These are phyloP conservation scores for Pyrgilauda ruficollis DNA, from an alignment of 2,113 vertebrate genomes.

Conservation along the genomic window DNA sequence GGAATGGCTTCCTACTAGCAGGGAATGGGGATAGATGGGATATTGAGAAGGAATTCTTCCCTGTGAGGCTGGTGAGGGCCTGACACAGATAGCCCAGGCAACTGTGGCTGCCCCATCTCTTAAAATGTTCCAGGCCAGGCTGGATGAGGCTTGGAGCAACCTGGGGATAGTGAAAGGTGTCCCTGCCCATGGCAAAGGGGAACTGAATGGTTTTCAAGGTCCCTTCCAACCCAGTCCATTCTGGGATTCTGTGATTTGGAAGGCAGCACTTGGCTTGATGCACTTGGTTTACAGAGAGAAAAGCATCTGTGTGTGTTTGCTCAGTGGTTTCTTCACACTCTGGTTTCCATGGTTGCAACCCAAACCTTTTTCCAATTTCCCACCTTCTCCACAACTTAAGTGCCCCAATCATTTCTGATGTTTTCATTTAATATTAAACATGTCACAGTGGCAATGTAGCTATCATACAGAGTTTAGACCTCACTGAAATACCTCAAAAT, in stretches of 20 bases:
- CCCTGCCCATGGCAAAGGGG: background rate
- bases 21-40: background rate
- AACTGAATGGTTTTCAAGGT: background rate
- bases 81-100: background rate
- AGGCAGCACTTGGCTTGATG: background rate
- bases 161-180: background rate
- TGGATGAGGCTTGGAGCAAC: accelerated
- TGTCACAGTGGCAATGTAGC: background rate
- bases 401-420: background rate
- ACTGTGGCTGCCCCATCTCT: background rate
- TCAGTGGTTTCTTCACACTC: background rate
- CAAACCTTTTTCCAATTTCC: background rate
- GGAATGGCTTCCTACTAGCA: background rate
- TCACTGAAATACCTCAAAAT: background rate
- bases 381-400: background rate
- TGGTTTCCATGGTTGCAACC: background rate
- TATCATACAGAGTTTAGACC: background rate
- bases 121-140: background rate
- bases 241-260: background rate
- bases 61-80: background rate
- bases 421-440: background rate
- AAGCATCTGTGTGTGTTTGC: background rate
- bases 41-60: background rate
- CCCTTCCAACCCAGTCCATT: background rate
- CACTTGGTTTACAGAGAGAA: background rate